phyloP scores from a whole-genome alignment of 2,888 invertebrate genomes.

The Pyrrhosoma nymphula region DNA sequence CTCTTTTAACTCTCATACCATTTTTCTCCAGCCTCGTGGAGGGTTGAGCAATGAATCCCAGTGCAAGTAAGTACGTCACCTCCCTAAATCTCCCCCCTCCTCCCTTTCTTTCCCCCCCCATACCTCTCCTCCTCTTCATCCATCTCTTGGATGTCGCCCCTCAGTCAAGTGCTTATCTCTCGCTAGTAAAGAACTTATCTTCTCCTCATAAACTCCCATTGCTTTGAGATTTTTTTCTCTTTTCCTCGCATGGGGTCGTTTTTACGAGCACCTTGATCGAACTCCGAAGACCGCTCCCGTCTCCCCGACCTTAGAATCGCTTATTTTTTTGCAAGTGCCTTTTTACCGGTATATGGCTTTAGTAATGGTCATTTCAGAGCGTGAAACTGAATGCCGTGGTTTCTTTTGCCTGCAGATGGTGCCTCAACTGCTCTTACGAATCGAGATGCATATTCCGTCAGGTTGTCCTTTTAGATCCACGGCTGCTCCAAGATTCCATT shows the following conservation, averaged over 20 bases:
- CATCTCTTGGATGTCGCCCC: background rate
- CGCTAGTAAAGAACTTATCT: constrained; percentile 27
- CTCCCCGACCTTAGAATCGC: background rate
- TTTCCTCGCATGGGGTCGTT: background rate
- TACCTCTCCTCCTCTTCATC: background rate
- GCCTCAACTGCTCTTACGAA: no score
- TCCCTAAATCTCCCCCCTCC: background rate
- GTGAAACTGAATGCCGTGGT: background rate
- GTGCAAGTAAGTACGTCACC: background rate
- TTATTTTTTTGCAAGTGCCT: background rate
- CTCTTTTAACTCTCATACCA: background rate
- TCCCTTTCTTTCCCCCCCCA: background rate
- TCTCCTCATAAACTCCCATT: constrained; percentile 19
- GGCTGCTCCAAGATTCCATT: no score
- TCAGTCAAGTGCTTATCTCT: background rate
- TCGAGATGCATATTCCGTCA: no score
- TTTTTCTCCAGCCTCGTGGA: background rate
- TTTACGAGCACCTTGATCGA: constrained; percentile 49
- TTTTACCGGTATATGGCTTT: background rate
- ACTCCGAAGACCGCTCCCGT: background rate
- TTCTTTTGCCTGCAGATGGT: no score
- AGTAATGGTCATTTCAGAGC: background rate
- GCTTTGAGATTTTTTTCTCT: background rate
- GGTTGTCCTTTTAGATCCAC: no score
- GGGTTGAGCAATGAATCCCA: background rate